A percentile compares a stretch with the other conserved stretches of the same genome.
Evolutionary conservation across 2,797 vertebrate species (phyloP).

Genomic region (Molossus molossus): DNA sequence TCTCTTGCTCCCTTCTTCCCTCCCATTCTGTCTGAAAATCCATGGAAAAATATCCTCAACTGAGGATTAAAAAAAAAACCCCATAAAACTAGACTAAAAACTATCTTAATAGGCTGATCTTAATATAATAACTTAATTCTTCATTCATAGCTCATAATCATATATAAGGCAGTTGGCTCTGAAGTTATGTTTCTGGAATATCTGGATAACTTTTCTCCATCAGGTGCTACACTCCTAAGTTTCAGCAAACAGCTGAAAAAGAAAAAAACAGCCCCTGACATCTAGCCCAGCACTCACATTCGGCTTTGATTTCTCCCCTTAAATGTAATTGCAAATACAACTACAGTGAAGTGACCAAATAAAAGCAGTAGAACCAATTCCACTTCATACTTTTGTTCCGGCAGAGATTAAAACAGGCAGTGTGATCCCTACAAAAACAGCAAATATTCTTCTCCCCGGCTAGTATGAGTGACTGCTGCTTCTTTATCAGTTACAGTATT

Average conservation of each 20-base stretch:
- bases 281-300: not conserved
- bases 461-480: not conserved
- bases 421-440: not conserved
- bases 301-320: not conserved
- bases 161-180: not conserved
- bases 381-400: not conserved
- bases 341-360: slow-evolving; percentile 9
- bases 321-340: not conserved
- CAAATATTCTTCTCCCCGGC: not conserved
- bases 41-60: no score
- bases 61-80: no score
- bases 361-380: not conserved
- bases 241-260: slow-evolving; percentile 28
- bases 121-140: not conserved
- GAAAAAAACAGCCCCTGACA: not conserved
- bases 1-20: no score
- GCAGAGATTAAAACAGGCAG: slow-evolving; percentile 3
- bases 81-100: slow-evolving; percentile 20
- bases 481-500: not conserved
- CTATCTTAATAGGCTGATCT: not conserved
- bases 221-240: not conserved
- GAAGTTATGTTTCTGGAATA: not conserved
- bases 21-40: no score
- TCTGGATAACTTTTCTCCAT: not conserved
- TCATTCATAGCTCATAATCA: not conserved